Evolutionary conservation across 2,888 invertebrate species (phyloP).

Genomic region (Drymonia ruficornis): DNA sequence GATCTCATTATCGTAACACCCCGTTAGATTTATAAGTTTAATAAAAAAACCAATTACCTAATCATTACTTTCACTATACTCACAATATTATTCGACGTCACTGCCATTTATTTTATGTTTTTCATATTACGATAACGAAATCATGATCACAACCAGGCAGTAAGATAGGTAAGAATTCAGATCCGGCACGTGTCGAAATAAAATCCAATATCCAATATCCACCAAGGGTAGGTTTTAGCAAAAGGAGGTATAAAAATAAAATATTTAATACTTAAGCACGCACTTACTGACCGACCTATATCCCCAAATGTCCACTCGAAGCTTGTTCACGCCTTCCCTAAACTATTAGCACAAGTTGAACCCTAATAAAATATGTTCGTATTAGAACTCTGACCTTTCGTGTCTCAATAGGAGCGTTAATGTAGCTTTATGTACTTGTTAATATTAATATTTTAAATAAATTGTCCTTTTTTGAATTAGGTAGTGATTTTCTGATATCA

Average conservation of each 20-base stretch:
- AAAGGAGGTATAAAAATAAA: conserved; percentile 23
- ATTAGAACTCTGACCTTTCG: conserved; percentile 35
- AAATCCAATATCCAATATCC: background rate
- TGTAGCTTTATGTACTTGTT: conserved; percentile 29
- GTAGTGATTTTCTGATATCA: too few relatives aligned
- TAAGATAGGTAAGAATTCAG: background rate
- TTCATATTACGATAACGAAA: too few relatives aligned
- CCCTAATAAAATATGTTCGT: conserved; percentile 49
- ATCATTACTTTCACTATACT: too few relatives aligned
- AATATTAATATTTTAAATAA: conserved; percentile 32
- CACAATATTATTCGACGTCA: too few relatives aligned
- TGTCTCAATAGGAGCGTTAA: conserved; percentile 16
- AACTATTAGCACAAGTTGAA: conserved; percentile 44
- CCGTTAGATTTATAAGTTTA: too few relatives aligned
- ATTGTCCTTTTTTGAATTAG: background rate
- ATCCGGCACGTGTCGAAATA: background rate
- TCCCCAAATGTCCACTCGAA: conserved; percentile 25
- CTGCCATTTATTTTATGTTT: too few relatives aligned
- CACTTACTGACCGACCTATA: conserved; percentile 15
- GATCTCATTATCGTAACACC: too few relatives aligned
- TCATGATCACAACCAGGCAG: too few relatives aligned
- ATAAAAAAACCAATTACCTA: too few relatives aligned
- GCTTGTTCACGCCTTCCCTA: conserved; percentile 31
- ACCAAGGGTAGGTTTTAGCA: conserved; percentile 11
- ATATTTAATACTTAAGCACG: conserved; percentile 12